These are phyloP conservation scores for Uropsilus gracilis DNA, from an alignment of 2,113 vertebrate species.

Conservation along the genomic window DNA sequence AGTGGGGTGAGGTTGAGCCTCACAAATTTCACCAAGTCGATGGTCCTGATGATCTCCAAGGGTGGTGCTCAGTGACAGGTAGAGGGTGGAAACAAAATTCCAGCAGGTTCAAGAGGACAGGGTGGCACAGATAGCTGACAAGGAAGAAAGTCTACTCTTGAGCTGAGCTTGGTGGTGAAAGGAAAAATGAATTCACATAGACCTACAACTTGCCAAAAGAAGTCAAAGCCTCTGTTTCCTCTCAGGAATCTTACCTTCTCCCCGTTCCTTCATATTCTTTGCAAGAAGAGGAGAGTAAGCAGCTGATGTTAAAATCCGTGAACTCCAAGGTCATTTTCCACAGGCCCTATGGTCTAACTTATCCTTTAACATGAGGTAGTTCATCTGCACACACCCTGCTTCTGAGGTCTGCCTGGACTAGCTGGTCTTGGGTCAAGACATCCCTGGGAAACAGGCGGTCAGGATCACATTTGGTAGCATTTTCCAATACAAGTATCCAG, in stretches of 20 bases:
- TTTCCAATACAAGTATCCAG: not conserved
- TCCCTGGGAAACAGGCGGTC: accelerated
- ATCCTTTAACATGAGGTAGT: not conserved
- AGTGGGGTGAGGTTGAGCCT: not conserved
- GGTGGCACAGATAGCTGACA: not conserved
- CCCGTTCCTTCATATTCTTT: not conserved
- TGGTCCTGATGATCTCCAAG: not conserved
- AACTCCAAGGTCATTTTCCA: not conserved
- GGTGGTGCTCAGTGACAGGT: not conserved
- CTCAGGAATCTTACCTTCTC: not conserved
- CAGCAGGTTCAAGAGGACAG: not conserved
- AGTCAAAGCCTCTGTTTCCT: not conserved
- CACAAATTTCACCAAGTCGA: not conserved
- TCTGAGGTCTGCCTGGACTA: not conserved
- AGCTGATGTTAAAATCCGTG: not conserved
- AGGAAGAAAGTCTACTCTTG: not conserved
- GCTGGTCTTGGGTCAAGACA: not conserved
- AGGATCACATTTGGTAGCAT: not conserved
- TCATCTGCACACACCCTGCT: not conserved
- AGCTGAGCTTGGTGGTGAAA: not conserved
- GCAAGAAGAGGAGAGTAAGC: not conserved
- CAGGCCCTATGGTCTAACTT: not conserved
- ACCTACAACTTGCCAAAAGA: not conserved
- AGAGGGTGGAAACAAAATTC: not conserved
- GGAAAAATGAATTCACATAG: not conserved